Evolutionary conservation across 2,888 invertebrate species (phyloP), one percentile per base, ranked within the genome.

Genomic region (Xestia sexstrigata): DNA sequence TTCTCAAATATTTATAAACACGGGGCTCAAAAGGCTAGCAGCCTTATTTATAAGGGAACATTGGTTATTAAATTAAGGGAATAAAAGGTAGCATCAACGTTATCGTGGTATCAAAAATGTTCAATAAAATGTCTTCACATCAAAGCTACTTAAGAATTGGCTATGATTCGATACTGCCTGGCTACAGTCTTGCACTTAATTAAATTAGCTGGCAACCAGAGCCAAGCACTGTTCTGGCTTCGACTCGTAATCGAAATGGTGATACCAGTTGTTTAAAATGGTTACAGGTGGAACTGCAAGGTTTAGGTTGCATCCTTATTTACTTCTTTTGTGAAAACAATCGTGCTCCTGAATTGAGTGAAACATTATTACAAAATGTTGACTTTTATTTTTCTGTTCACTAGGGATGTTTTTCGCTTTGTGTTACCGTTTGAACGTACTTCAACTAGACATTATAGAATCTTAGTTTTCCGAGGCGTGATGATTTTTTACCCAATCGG

Each of bases 201-300:
- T 49, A 17, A 60, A 70, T 78, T 49, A 73, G 26, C 17, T 26
- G 23, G 42, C 23, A 49, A 42, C 17, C 9, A 42, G 55, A 45
- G 63, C 66, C 58, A 62, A 75, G 60, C 71, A 70, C 39, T 69
- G 52, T 69, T 66, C 60, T 30, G 49, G 69, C 60, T 70, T 72
- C 35, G 23, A 52, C 30, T 49, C 20, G 66, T 71, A 39, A 74
- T 70, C 17, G 58, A 68, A 80, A 62, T 63, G 30, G 82, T 82
- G 78, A 79, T 81, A 81, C 82, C 85, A 89, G 87, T 89, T 88
- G 87, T 88, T 86, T 85, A 26, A 23, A 20, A 83, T 71, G 82
- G 82, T 85, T 81, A 78, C 80, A 79, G 81, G 78, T 68, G 73
- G 84, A 75, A 78, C 78, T 86, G 78, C 67, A 83, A 83, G 60